Conservation (phyloP, 2,888 invertebrate species). For the Baronia brevicornis region DNA sequence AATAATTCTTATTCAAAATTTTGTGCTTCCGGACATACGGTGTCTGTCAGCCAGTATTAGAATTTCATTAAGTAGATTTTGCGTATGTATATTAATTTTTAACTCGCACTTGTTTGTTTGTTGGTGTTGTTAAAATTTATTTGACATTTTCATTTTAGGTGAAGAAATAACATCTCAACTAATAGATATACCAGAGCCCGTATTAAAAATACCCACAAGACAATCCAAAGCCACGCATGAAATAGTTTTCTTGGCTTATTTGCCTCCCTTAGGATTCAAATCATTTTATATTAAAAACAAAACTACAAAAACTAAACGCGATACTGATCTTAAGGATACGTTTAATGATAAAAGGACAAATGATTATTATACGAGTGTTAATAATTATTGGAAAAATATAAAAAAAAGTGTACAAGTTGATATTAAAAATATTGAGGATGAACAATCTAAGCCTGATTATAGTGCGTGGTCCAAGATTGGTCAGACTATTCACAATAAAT, state of each 20-base stretch:
- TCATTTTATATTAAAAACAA: constrained; percentile 71
- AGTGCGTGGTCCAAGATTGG: constrained; percentile 5
- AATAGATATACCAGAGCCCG: constrained; percentile 75
- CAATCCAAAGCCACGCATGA: constrained; percentile 79
- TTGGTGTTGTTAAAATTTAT: too few relatives aligned
- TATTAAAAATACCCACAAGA: constrained; percentile 77
- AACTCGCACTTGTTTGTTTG: too few relatives aligned
- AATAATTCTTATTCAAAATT: too few relatives aligned
- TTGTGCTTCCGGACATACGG: too few relatives aligned
- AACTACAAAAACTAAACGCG: constrained; percentile 23
- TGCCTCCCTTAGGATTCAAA: constrained; percentile 80
- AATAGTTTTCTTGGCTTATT: constrained; percentile 80
- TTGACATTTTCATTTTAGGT: constrained; percentile 43
- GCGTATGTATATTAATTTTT: too few relatives aligned
- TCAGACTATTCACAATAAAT: constrained; percentile 2
- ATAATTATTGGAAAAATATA: constrained; percentile 31
- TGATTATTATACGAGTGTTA: constrained; percentile 26
- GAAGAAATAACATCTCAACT: constrained; percentile 76
- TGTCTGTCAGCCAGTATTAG: too few relatives aligned
- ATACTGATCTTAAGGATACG: constrained; percentile 11
- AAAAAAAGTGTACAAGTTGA: constrained; percentile 25
- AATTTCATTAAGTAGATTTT: too few relatives aligned
- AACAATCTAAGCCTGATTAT: neutral
- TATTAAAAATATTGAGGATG: constrained; percentile 27
- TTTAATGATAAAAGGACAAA: constrained; percentile 8